Base-by-base conservation (phyloP, 2,888 invertebrate genomes). In the Apantesis nais region DNA sequence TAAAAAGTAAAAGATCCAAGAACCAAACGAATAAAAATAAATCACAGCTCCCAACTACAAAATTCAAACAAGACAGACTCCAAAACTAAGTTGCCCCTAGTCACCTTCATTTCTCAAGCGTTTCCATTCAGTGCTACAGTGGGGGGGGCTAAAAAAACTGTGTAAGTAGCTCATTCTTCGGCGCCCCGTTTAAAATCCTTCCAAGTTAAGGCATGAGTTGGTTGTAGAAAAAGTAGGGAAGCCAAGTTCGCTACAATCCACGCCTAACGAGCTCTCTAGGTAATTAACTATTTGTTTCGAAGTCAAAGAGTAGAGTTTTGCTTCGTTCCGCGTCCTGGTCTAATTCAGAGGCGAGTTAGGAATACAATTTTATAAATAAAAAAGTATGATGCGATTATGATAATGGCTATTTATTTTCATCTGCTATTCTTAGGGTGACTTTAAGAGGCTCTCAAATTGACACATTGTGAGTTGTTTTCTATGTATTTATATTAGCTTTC, bases 281-380 rank as follows among this genome's bases (percentile, higher is more conserved):
- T 93, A 93, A 93, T 93, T 93, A 93, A 91, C 93, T 92, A 92
- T 93, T 93, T 93, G 92, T 93, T 93, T 88, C 88, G 79, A 87
- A 93, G 90, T 93, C 92, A 92, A 91, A 93, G 91, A 91, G 88
- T 90, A 83, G 82, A 87, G 86, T 90, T 88, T 78, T 81, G 85
- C 85, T 84, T 78, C 83, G 85, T 83, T 82, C 79, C 79, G 80
- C 64, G 72, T 19, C 60, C 60, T 66, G 80, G 79, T 62, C 73
- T 74, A 71, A 81, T 80, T 67, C 41, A 74, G 41, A 68, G 66
- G 77, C 78, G 77, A 58, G 58, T 66, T 19, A 55, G 34, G 25
- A 31, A 44, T 41, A 62, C 55, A 48, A 55, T 41, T 31, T 22
- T 37, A n/a, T 25, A 0, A 55, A 14, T 52, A n/a, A 2, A 3